Base-by-base conservation (phyloP, 2,888 invertebrate genomes). In the Rotaria macrura region DNA sequence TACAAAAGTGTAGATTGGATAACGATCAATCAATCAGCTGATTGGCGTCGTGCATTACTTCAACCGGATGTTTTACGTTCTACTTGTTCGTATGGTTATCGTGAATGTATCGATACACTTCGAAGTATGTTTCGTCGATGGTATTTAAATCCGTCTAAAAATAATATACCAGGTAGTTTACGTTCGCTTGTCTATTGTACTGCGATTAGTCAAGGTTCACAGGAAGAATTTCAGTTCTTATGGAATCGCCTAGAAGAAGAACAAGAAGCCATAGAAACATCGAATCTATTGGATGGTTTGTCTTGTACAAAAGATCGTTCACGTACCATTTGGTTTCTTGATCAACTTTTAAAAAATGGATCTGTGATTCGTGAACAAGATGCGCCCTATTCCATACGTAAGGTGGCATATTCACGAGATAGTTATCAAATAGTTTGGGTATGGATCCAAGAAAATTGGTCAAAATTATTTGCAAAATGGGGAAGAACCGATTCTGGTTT, bases 361-460 rank as follows among this genome's bases (percentile, higher is more conserved):
- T 79, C 83, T 3, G 47, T 25, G 7, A 84, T 83, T 57, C 79
- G 86, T 57, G 83, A 83, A 55, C 86, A 86, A 86, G 86, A 86
- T 83, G 34, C 40, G 10, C 17, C 55, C 6, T 23, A 14, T 6
- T 85, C 83, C 55, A n/a, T 86, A 23, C 40, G 20, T 14, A 57
- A 55, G 34, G 57, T 55, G 38, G 65, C 65, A 12, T 29, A 40
- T 23, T 79, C 74, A 40, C 40, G 29, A 0, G 40, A 55, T 40
- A 57, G 79, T 20, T 52, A 65, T 52, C 79, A 83, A 40, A 17
- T 57, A 9, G 29, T 85, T 12, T 86, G 86, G 86, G 47, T 55
- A 14, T 86, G 72, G 85, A 43, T 86, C 23, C 84, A 74, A n/a
- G 38, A 86, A 38, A 84, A 86, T 83, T 86, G 84, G 84, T 10